Evolutionary conservation across 2,888 invertebrate species (phyloP).

Genomic region (Epinotia ramella): DNA sequence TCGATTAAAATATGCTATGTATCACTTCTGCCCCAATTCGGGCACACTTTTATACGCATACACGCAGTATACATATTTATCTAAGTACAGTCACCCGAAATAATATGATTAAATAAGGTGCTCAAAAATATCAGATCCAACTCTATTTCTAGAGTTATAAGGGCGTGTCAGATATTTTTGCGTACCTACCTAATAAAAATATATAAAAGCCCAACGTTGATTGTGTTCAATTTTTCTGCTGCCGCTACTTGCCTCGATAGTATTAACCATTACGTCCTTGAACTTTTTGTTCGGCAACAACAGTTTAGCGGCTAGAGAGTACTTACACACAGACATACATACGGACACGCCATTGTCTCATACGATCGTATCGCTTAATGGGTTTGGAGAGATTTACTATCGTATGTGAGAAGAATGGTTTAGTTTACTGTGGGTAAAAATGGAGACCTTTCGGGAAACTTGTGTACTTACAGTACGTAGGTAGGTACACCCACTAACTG

Average conservation of each 20-base stretch:
- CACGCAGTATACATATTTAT: too few relatives aligned
- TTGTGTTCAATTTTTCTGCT: conserved; percentile 16
- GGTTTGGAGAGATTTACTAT: conserved; percentile 30
- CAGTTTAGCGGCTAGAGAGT: conserved; percentile 39
- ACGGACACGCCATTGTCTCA: conserved; percentile 40
- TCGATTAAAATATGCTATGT: background rate
- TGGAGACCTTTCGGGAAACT: conserved; percentile 4
- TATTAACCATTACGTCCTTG: conserved; percentile 39
- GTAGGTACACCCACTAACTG: background rate
- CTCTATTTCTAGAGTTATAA: too few relatives aligned
- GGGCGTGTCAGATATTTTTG: too few relatives aligned
- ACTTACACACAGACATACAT: conserved; percentile 39
- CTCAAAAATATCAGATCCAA: too few relatives aligned
- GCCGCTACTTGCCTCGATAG: conserved; percentile 19
- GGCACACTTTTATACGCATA: background rate
- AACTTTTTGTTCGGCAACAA: conserved; percentile 44
- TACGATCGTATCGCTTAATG: conserved; percentile 33
- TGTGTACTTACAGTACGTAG: background rate
- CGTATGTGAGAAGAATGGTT: conserved; percentile 33
- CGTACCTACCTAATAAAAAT: background rate
- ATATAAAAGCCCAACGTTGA: background rate
- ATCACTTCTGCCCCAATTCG: background rate
- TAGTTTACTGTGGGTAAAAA: conserved; percentile 11
- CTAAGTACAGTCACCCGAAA: too few relatives aligned
- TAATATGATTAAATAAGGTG: too few relatives aligned